Percentiles rank a stretch among this genome's conserved stretches.
Evolutionary conservation across 2,797 vertebrate species (phyloP).

Genomic region (Babyrousa celebensis): DNA sequence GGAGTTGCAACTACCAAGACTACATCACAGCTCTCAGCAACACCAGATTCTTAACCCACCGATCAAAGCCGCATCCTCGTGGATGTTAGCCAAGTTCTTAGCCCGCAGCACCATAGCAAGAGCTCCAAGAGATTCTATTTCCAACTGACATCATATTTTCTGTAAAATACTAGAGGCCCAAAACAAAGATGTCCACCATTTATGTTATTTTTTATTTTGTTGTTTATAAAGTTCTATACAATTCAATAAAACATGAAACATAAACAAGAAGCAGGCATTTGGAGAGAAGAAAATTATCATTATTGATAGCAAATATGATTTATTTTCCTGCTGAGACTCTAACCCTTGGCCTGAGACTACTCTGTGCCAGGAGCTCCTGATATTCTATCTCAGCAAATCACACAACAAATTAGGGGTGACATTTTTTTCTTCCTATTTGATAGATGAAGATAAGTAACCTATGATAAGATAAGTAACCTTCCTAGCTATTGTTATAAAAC

Average conservation of each 20-base stretch:
- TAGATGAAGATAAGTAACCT: background rate
- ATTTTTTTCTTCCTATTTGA: background rate
- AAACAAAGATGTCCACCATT: conserved; percentile 3
- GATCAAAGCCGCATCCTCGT: no score
- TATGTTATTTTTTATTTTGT: background rate
- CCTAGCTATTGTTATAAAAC: background rate
- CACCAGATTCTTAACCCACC: no score
- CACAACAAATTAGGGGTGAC: background rate
- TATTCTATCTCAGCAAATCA: no score
- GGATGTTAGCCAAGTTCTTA: no score
- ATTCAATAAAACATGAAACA: background rate
- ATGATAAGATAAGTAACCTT: background rate
- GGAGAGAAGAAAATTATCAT: background rate
- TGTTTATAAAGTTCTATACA: conserved; percentile 35
- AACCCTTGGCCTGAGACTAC: background rate
- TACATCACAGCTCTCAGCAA: no score
- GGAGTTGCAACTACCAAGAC: no score
- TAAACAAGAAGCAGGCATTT: background rate
- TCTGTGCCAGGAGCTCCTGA: background rate
- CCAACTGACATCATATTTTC: conserved; percentile 3
- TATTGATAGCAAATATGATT: background rate
- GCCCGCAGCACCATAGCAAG: no score
- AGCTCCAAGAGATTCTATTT: background rate
- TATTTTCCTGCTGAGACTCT: background rate
- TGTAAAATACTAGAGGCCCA: conserved; percentile 3